Evolutionary conservation across 1,140 invertebrate species (phyloP), one percentile per base, ranked within the genome.

Genomic region (Habropoda laboriosa): DNA sequence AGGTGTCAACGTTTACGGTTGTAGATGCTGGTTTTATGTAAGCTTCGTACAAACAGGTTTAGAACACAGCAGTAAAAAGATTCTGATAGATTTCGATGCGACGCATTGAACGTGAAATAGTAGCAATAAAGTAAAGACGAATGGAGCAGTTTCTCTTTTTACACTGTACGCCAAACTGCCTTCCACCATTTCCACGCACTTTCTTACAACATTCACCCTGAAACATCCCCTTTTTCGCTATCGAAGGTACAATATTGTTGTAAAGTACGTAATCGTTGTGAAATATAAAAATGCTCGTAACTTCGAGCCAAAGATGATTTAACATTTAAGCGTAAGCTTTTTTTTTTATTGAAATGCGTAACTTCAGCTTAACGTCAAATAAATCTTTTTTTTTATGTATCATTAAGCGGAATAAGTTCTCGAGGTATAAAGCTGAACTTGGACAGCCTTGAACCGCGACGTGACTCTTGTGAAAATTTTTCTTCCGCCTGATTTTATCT

Each of bases 51-150:
- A 35, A 60, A 60, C 57, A 60, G 57, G 57, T 60, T 60, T 60
- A n/a, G 57, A 60, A n/a, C 18, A 3, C 21, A 53, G 55, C 32
- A 18, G 30, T 8, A n/a, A 38, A 60, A 38, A 60, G 18, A 60
- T 35, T 60, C 32, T 60, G 57, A 60, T 38, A 32, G 21, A 60
- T 60, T 60, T 60, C 57, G n/a, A 60, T 60, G 57, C 16, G 32
- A 35, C 21, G 57, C 57, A 60, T n/a, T n/a, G 57, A 35, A 60
- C 57, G 30, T 38, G 57, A 60, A 60, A 35, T n/a, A 60, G 30
- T 60, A 35, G 57, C 57, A 38, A 60, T 60, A 60, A 60, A 60
- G 12, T 38, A 8, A 60, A 60, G 57, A 60, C 32, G 30, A 5
- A 57, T 16, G 57, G 57, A 60, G 57, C 21, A 32, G 57, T 60